A percentile compares a stretch with the other conserved stretches of the same genome.
phyloP scores from a whole-genome alignment of 2,113 vertebrate genomes.

The Coptodon bakossiorum region DNA sequence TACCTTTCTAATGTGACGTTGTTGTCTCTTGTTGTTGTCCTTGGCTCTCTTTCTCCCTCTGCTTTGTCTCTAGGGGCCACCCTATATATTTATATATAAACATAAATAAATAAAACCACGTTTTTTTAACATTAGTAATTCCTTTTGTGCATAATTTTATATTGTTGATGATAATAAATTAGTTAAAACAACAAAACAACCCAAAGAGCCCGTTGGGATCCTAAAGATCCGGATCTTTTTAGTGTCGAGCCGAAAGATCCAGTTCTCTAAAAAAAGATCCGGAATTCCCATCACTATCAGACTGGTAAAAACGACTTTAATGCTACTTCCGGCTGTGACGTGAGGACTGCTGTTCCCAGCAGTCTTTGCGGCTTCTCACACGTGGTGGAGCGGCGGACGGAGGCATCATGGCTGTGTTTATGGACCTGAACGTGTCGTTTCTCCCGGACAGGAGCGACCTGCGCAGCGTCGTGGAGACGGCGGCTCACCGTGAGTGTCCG shows the following conservation, averaged over 20 bases:
- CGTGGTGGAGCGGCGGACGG: not conserved
- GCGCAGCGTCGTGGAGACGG: conserved; percentile 54
- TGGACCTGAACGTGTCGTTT: conserved; percentile 66
- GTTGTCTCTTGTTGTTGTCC: not conserved
- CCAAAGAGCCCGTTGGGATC: no score
- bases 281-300: not conserved
- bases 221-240: accelerated
- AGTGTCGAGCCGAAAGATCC: no score
- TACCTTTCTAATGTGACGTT: not conserved
- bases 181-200: no score
- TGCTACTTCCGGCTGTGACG: not conserved
- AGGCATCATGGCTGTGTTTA: conserved; percentile 64
- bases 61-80: not conserved
- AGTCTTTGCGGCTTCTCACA: not conserved
- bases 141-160: no score
- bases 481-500: conserved; percentile 70
- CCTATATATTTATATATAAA: not conserved
- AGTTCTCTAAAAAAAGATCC: not conserved
- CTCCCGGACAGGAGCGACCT: conserved; percentile 35
- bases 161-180: no score
- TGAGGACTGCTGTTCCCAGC: conserved; percentile 16
- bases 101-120: not conserved
- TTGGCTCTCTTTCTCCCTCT: not conserved
- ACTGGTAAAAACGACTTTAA: not conserved
- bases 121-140: no score